These are phyloP conservation scores for Sapayoa aenigma DNA, from an alignment of 2,113 vertebrate species.

Conservation along the genomic window DNA sequence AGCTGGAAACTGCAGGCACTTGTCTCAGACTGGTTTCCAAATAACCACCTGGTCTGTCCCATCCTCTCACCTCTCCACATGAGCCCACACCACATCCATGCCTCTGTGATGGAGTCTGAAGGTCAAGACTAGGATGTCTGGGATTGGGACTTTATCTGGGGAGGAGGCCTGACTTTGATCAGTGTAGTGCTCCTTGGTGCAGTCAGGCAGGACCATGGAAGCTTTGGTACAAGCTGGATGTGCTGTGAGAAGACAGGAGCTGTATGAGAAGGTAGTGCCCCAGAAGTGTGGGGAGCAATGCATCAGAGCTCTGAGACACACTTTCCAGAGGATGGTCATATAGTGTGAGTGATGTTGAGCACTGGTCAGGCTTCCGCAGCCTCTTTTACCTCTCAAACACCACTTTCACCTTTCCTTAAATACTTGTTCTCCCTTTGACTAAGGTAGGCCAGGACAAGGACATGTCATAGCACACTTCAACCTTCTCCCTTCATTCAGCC, in stretches of 20 bases:
- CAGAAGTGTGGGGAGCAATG: background rate
- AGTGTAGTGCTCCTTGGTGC: background rate
- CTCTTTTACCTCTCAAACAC: background rate
- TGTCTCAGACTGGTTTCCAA: background rate
- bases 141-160: accelerated
- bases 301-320: background rate
- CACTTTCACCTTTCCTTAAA: background rate
- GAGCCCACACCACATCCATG: accelerated
- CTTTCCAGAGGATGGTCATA: background rate
- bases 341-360: accelerated
- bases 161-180: background rate
- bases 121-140: background rate
- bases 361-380: background rate
- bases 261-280: background rate
- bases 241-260: background rate
- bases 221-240: background rate
- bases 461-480: background rate
- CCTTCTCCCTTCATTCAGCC: background rate
- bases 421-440: background rate
- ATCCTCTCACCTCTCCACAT: accelerated
- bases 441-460: background rate
- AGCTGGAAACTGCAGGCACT: background rate
- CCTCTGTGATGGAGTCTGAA: background rate
- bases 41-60: background rate
- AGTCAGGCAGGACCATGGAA: background rate